Base-by-base conservation (phyloP, 2,888 invertebrate species). In the Hirtodrosophila alboralis region DNA sequence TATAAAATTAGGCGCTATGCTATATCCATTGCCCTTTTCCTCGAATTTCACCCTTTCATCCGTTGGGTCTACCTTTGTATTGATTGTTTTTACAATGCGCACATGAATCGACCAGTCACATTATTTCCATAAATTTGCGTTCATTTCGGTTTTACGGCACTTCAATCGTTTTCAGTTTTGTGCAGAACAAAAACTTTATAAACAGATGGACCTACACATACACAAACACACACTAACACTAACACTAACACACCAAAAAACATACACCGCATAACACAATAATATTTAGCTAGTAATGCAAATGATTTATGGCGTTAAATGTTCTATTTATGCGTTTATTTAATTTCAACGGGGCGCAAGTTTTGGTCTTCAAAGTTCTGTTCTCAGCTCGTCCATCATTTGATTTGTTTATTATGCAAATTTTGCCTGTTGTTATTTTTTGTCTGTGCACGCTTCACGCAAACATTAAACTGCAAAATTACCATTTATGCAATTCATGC, bases 401-500 rank as follows among this genome's bases (percentile, higher is more conserved):
- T 86, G 83, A 83, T 81, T 84, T 81, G 85, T 81, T 81, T 86
- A 81, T 86, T 86, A 81, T 81, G 86, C 75, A 81, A 81, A 81
- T 80, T 79, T 60, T 62, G 54, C 44, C 75, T 57, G 31, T 48
- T 44, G 30, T 45, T 69, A 16, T 27, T 26, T 36, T 28, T 47
- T 28, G 31, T 36, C 30, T 31, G 48, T 40, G 31, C 30, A 14
- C 57, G 38, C 53, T 66, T 75, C 54, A 41, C 60, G 53, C 85
- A 59, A 75, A 78, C 86, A 84, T 86, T 84, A 83, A 86, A 84
- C 72, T 77, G 78, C 84, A 79, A 81, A 81, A 86, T 86, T 81
- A 86, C 85, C 81, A 81, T 81, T 86, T 78, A 86, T 81, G 86
- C 81, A 81, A 86, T 86, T 81, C 81, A 81, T 81, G 86, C 86